These are phyloP conservation scores for Athalia rosae DNA, from an alignment of 2,888 invertebrate species.

Conservation along the genomic window DNA sequence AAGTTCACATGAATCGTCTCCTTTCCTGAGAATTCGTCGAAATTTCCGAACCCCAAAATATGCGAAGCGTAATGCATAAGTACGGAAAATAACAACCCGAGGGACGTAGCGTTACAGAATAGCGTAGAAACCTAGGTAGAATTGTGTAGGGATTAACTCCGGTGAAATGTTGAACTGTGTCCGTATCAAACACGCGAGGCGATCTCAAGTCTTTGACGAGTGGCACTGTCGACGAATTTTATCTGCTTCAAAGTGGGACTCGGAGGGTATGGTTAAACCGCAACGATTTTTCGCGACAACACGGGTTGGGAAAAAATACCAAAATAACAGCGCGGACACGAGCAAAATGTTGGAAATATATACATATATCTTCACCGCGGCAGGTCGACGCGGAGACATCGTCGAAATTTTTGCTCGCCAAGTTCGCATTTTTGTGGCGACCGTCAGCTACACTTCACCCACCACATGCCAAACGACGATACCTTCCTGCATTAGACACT, in stretches of 20 bases:
- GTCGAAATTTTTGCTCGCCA: neutral
- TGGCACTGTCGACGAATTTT: too few species aligned
- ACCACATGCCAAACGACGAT: neutral
- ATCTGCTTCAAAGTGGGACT: too few species aligned
- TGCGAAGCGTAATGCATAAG: neutral
- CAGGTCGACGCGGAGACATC: neutral
- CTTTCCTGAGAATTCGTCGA: too few species aligned
- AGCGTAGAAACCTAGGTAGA: too few species aligned
- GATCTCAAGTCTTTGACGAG: neutral
- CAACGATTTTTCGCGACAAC: conserved; percentile 6
- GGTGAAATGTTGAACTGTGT: conserved; percentile 2
- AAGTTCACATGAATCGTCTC: too few species aligned
- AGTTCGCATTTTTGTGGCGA: neutral
- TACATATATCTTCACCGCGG: neutral
- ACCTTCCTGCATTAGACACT: neutral
- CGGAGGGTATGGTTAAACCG: neutral
- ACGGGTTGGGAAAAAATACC: neutral
- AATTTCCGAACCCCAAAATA: too few species aligned
- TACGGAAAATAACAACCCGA: neutral
- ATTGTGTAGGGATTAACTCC: neutral
- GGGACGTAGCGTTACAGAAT: neutral
- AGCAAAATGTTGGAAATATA: neutral
- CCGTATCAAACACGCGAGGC: neutral
- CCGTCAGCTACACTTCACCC: neutral
- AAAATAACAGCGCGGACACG: neutral